Evolutionary conservation across 2,888 invertebrate genomes (phyloP), one percentile per base, ranked within the genome.

Genomic region (Nebria brevicollis): DNA sequence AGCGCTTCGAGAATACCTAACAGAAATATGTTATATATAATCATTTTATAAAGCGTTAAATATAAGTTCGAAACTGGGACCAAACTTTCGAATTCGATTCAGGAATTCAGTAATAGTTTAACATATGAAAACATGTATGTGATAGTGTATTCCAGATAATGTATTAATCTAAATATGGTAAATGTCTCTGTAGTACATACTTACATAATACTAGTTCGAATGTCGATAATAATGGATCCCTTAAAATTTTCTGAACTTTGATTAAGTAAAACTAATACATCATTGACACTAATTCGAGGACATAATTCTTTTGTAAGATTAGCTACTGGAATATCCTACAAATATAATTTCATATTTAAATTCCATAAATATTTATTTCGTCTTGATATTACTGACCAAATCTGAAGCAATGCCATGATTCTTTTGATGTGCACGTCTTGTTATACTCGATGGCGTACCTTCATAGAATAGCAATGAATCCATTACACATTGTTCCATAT

Each of bases 401-500:
- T 87, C 85, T 75, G 84, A 85, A 43, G 77, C 34, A 54, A 7
- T 11, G 11, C 72, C 77, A 34, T 77, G 13, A 42, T 86, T 86
- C 76, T 87, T 87, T 82, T 95, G 95, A 89, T 97, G 95, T 86
- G 94, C 93, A 82, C 98, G 92, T 87, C 94, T 95, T 66, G 96
- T 95, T 75, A 97, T 94, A 89, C 98, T 98, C 83, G 93, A 93
- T 0, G 98, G 98, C 0, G 98, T 97, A 83, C 91, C 92, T 83
- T 94, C 92, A 87, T 95, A 98, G 90, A 97, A 95, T 83, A 93
- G 93, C 84, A 95, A 94, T 0, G 98, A 97, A 88, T 96, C 95
- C 86, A 93, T 93, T 0, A 98, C 97, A 89, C 97, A 97, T 84
- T 94, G 93, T 86, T 98, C 97, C 86, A 98, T 98, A 85, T 98